Base-by-base conservation (phyloP, 2,113 vertebrate genomes). In the Pica pica region DNA sequence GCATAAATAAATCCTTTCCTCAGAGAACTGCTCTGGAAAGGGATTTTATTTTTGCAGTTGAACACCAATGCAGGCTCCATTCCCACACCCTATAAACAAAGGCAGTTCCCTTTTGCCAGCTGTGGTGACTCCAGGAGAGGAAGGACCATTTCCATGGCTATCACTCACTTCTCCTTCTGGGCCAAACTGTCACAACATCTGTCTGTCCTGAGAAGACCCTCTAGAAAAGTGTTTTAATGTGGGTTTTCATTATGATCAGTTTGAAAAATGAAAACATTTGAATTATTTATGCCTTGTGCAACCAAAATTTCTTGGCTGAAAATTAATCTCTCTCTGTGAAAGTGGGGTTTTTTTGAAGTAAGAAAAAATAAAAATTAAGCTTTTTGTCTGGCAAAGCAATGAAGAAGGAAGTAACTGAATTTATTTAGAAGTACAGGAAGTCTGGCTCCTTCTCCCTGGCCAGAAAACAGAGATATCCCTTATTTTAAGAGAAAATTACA, bases 81-180 rank as follows among this genome's bases (percentile, higher is more conserved):
- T 63, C 64, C 49, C 75, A n/a, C 7, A 27, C 5, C 39, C 24
- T n/a, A 9, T 7, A 19, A 80, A 46, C 2, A 13, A 30, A 35
- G 39, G 24, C 92, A 75, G 75, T 86, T 94, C 90, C 89, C 82
- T 60, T 70, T 23, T 83, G 52, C 42, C 85, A 88, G 78, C 75
- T 96, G 92, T 59, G 59, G 50, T 70, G 35, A 14, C 46, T 53
- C 49, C 59, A 78, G 63, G 35, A 67, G 71, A 83, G 78, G 87
- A 94, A 94, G 71, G 33, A 83, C 30, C 44, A 55, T 55, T 91
- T 73, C 78, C 64, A 42, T 7, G 27, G n/a, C 69, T 61, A 7
- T 16, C 74, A 67, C 71, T 84, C 89, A 90, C 87, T 95, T 97
- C 92, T 79, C 70, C 57, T 91, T 83, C 81, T 86, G 30, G 56